These are phyloP conservation scores for Drosophila punjabiensis DNA, from an alignment of 1,140 invertebrate genomes.

Conservation along the genomic window DNA sequence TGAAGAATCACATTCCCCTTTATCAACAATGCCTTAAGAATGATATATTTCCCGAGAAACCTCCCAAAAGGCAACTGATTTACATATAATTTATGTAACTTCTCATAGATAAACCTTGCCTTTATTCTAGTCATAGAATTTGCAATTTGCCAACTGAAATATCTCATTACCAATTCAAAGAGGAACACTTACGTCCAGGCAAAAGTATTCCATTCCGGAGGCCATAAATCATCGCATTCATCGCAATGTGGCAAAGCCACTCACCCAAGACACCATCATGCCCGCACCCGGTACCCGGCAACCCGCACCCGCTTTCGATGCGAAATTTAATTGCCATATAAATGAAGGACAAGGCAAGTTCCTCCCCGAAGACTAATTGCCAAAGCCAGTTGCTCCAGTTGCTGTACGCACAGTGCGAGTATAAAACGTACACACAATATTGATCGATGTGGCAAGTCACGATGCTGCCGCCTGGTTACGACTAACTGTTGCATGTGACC, in stretches of 20 bases:
- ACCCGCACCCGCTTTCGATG: constrained; percentile 25
- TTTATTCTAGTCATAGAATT: constrained; percentile 15
- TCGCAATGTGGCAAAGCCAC: constrained; percentile 27
- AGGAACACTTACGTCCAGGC: constrained; percentile 14
- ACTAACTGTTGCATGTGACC: constrained; percentile 69
- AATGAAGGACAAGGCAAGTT: constrained; percentile 56
- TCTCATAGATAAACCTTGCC: constrained; percentile 1
- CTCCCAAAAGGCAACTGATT: not conserved
- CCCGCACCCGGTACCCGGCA: constrained; percentile 12
- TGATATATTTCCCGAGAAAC: not conserved
- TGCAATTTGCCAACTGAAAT: constrained; percentile 19
- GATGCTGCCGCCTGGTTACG: constrained; percentile 34
- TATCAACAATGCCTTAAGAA: not conserved
- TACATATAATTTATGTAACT: constrained; percentile 7
- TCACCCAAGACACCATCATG: constrained; percentile 22
- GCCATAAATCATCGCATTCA: constrained; percentile 41
- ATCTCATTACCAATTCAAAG: constrained; percentile 47
- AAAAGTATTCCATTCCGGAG: constrained; percentile 25
- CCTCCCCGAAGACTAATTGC: constrained; percentile 66
- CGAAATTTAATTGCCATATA: constrained; percentile 73
- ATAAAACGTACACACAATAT: constrained; percentile 40
- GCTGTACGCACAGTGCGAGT: constrained; percentile 4
- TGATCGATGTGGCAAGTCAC: constrained; percentile 64
- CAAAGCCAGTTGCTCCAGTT: not conserved
- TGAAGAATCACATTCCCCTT: not conserved